A percentile compares a stretch with the other conserved stretches of the same genome.
Conservation (phyloP, 2,888 invertebrate species). For the Platypus cylindrus region DNA sequence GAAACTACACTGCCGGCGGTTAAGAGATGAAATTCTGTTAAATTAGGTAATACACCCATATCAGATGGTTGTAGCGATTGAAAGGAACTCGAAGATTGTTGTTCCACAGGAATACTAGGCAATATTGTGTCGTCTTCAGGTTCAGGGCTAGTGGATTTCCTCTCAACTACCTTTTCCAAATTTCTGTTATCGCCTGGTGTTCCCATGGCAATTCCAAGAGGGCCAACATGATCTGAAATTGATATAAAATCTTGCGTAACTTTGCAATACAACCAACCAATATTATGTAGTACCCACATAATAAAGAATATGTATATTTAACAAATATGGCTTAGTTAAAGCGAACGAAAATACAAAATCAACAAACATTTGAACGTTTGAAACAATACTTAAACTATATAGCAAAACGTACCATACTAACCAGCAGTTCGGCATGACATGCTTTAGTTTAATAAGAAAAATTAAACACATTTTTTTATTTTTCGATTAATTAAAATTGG, state of each 20-base stretch:
- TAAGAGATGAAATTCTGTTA: conserved; percentile 19
- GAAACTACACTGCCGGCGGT: conserved; percentile 10
- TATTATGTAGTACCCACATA: too few relatives aligned
- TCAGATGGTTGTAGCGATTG: conserved; percentile 11
- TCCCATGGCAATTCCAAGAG: conserved; percentile 38
- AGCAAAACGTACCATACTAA: too few relatives aligned
- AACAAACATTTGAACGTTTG: background rate
- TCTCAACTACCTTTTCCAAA: conserved; percentile 29
- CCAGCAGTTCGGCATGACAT: too few relatives aligned
- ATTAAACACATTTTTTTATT: too few relatives aligned
- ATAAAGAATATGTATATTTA: too few relatives aligned
- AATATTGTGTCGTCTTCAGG: conserved; percentile 15
- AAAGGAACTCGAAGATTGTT: conserved; percentile 11
- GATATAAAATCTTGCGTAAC: too few relatives aligned
- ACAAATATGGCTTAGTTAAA: background rate
- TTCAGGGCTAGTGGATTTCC: conserved; percentile 17
- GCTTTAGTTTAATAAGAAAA: too few relatives aligned
- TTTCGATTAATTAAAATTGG: too few relatives aligned
- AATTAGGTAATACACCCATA: conserved; percentile 20
- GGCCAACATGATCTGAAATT: conserved; percentile 37
- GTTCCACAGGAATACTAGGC: conserved; percentile 9
- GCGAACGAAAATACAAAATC: background rate
- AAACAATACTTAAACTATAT: too few relatives aligned
- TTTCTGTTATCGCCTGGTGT: conserved; percentile 36
- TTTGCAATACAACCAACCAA: too few relatives aligned